Percentiles rank a stretch among this genome's conserved stretches.
phyloP scores from a whole-genome alignment of 1,140 invertebrate species.

The Hylyphantes graminicola region DNA sequence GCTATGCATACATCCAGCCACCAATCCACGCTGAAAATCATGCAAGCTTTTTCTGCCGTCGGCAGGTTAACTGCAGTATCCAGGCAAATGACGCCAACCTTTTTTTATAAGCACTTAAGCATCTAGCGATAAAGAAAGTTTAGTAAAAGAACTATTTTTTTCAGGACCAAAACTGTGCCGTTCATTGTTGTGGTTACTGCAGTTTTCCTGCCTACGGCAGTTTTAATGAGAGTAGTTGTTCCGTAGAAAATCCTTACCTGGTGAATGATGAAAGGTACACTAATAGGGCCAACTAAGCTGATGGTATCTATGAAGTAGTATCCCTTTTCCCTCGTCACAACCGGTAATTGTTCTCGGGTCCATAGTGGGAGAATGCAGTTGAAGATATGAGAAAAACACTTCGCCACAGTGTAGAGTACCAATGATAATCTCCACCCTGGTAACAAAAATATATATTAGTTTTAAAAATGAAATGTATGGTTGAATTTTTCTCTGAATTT shows the following conservation, averaged over 20 bases:
- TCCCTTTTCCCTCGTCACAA: conserved; percentile 83
- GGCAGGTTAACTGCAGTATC: too few relatives aligned
- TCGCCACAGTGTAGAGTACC: conserved; percentile 78
- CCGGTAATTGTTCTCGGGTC: conserved; percentile 85
- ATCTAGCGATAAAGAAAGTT: too few relatives aligned
- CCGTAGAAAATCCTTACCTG: conserved; percentile 70
- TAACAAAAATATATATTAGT: not conserved
- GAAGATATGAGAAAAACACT: conserved; percentile 86
- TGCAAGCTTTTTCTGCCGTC: too few relatives aligned
- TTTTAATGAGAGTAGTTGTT: not conserved
- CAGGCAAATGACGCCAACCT: too few relatives aligned
- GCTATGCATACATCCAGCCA: too few relatives aligned
- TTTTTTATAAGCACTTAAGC: too few relatives aligned
- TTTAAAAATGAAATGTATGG: not conserved
- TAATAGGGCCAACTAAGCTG: conserved; percentile 84
- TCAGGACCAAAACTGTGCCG: too few relatives aligned
- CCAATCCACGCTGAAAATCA: too few relatives aligned
- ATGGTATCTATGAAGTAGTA: conserved; percentile 91
- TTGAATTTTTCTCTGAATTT: not conserved
- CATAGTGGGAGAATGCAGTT: conserved; percentile 91
- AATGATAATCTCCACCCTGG: conserved; percentile 47
- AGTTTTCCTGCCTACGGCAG: too few relatives aligned
- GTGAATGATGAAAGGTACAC: conserved; percentile 92
- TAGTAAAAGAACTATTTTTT: too few relatives aligned
- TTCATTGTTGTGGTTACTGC: too few relatives aligned